These are phyloP conservation scores for Bombyx mori DNA, from an alignment of 1,140 invertebrate genomes.

Conservation along the genomic window ASM3026992v2 NC_085111.1:1584501-1585000, in stretches of 20 bases:
- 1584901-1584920: constrained; percentile 6
- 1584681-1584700: background rate
- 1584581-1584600: no score
- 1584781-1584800: background rate
- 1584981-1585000: background rate
- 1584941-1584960: background rate
- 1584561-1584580: no score
- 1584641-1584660: no score
- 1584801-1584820: background rate
- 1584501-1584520: no score
- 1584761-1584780: no score
- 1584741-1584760: background rate
- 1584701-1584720: constrained; percentile 23
- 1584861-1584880: constrained; percentile 3
- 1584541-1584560: no score
- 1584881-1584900: constrained; percentile 7
- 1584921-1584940: background rate
- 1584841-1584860: constrained; percentile 6
- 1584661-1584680: no score
- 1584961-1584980: background rate
- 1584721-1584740: constrained; percentile 11
- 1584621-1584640: no score
- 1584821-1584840: background rate
- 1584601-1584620: no score
- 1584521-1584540: no score